These are phyloP conservation scores for Achroia grisella DNA, from an alignment of 1,140 invertebrate species.

Conservation along the genomic window DNA sequence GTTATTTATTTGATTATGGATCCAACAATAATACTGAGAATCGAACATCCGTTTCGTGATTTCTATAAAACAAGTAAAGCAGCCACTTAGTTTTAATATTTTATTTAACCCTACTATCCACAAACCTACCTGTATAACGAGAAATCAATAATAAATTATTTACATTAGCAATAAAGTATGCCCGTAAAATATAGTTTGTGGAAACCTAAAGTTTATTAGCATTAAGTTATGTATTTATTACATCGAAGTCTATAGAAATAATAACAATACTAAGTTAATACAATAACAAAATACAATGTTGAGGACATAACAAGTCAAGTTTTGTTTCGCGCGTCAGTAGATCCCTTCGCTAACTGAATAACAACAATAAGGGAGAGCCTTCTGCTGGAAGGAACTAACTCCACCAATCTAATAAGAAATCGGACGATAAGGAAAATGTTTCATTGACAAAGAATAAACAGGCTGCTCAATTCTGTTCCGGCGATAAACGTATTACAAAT, in stretches of 20 bases:
- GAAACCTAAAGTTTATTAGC: no score
- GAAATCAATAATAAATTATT: no score
- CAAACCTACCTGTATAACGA: no score
- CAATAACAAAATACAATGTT: conserved; percentile 34
- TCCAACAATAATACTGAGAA: no score
- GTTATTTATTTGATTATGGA: no score
- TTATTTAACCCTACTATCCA: no score
- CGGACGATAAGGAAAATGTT: conserved; percentile 55
- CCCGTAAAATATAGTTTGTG: no score
- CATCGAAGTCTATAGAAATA: neutral
- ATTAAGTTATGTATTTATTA: neutral
- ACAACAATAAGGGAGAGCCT: conserved; percentile 45
- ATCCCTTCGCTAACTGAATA: conserved; percentile 52
- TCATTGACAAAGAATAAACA: conserved; percentile 52
- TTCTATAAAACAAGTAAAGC: no score
- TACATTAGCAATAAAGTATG: no score
- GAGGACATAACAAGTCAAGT: conserved; percentile 48
- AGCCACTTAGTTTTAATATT: no score
- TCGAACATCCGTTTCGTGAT: no score
- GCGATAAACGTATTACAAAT: conserved; percentile 33
- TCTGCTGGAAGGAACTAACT: conserved; percentile 38
- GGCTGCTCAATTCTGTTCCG: conserved; percentile 31
- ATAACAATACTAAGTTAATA: conserved; percentile 20
- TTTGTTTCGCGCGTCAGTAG: conserved; percentile 44
- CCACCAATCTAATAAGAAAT: conserved; percentile 59